Evolutionary conservation across 2,797 vertebrate species (phyloP), one percentile per base, ranked within the genome.

Genomic region (Lutjanus argentimaculatus): DNA sequence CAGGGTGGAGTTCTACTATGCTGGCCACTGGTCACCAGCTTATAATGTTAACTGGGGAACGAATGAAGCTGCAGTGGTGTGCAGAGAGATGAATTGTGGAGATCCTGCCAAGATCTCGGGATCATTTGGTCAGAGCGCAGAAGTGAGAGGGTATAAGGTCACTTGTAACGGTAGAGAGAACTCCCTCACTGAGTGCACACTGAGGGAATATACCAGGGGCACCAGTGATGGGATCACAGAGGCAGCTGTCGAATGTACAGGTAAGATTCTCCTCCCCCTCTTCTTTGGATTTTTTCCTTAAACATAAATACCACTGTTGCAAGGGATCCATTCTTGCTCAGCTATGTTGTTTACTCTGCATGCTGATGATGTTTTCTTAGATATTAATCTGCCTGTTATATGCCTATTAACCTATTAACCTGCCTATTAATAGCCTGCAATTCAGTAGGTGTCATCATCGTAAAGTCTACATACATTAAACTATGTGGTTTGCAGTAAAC

Each of bases 31-130:
- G 94, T 30, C 22, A 15, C 22, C 91, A 58, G 88, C 71, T 13
- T 88, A 67, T 70, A 68, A 83, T 40, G 0, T 75, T 15, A 75
- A 79, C 58, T 95, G 94, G 94, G 87, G 87, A 56, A 71, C 66
- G 21, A 77, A 55, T 56, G 93, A 94, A 80, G 91, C 87, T 46
- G 7, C 68, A 30, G 95, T 95, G 45, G 93, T 92, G 72, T 96
- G 95, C 85, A 91, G 73, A 76, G 92, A 95, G 82, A 93, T 94
- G 87, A 83, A 81, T 3, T 96, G 95, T 79, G 93, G 91, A 11
- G 77, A 93, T 36, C 45, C 92, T 68, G 51, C 84, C 25, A 30
- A 63, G 7, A 3, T 45, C 6, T 55, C 77, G 0, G 69, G 9
- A 17, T 72, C 52, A 21, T 90, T 88, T 56, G 93, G 88, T 52